Evolutionary conservation across 2,113 vertebrate species (phyloP).

Genomic region (Calidris pugnax): DNA sequence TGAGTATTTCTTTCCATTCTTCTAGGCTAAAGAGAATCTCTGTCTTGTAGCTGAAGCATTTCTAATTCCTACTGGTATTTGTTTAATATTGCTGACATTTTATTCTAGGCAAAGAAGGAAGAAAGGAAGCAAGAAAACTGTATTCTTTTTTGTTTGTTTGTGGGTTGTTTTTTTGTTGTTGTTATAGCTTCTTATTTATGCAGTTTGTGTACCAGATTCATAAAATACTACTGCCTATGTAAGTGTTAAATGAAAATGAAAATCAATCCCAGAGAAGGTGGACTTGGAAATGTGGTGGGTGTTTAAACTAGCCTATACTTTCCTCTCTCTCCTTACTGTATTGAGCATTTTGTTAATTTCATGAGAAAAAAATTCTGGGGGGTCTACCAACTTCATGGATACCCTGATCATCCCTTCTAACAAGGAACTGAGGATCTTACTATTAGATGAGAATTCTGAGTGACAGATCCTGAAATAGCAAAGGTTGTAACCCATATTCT

Average conservation of each 20-base stretch:
- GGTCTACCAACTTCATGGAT: no score
- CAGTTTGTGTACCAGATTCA: not conserved
- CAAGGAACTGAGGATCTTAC: not conserved
- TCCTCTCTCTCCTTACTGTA: not conserved
- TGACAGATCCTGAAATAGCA: not conserved
- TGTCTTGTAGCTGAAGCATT: not conserved
- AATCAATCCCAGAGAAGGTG: not conserved
- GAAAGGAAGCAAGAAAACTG: not conserved
- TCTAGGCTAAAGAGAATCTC: not conserved
- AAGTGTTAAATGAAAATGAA: not conserved
- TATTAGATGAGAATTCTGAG: not conserved
- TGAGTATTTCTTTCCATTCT: not conserved
- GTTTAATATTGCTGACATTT: not conserved
- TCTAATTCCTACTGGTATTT: not conserved
- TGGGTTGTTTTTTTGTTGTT: not conserved
- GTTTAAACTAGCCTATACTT: not conserved
- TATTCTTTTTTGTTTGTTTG: rapidly evolving
- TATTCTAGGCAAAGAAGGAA: not conserved
- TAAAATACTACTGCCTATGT: not conserved
- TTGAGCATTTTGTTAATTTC: not conserved
- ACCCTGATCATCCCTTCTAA: not conserved
- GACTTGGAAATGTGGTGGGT: not conserved
- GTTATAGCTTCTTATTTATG: not conserved
- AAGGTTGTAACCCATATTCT: not conserved
- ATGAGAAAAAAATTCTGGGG: not conserved